Conservation (phyloP, 2,797 vertebrate species). For the Tachyglossus aculeatus region DNA sequence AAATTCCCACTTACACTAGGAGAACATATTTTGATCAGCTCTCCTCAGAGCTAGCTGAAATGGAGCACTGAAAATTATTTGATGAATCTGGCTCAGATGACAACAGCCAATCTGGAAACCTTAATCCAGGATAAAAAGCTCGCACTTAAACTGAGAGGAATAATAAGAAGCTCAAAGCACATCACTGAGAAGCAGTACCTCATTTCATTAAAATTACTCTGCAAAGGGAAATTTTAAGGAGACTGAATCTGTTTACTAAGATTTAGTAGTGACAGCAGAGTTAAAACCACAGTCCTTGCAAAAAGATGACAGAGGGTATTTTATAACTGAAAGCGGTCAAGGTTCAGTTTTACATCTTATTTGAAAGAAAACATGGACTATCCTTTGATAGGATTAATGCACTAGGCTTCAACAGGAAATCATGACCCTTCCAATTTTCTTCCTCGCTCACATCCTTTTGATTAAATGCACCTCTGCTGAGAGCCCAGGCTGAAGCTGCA, state of each 20-base stretch:
- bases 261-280: background rate
- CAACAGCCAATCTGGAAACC: background rate
- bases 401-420: slow-evolving; percentile 7
- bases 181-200: background rate
- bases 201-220: background rate
- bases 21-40: background rate
- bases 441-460: slow-evolving; percentile 18
- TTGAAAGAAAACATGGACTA: slow-evolving; percentile 7
- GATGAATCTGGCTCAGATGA: background rate
- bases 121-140: slow-evolving; percentile 19
- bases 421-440: background rate
- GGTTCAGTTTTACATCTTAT: background rate
- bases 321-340: background rate
- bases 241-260: slow-evolving; percentile 1
- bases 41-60: background rate
- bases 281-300: background rate
- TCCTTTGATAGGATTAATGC: background rate
- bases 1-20: background rate
- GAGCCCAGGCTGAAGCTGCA: background rate
- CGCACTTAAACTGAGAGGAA: background rate
- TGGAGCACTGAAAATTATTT: background rate
- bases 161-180: background rate
- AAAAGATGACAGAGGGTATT: background rate
- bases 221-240: slow-evolving; percentile 12
- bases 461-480: slow-evolving; percentile 9